Percentiles rank a stretch among this genome's conserved stretches.
These are phyloP conservation scores for Megamerina dolium DNA, from an alignment of 2,888 invertebrate genomes.

Conservation along the genomic window DNA sequence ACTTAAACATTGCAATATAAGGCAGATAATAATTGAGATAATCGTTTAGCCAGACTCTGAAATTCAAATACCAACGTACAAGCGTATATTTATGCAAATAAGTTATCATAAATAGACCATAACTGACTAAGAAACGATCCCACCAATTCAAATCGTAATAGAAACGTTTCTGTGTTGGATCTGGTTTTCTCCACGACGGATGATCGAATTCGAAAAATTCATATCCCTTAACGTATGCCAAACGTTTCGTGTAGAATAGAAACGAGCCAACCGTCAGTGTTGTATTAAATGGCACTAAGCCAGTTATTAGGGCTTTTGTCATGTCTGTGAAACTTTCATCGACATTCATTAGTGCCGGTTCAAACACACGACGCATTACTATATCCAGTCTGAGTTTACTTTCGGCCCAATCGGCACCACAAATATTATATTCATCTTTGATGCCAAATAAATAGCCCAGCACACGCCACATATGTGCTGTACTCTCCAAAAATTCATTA, in stretches of 20 bases:
- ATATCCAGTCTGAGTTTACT: conserved; percentile 53
- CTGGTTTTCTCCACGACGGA: conserved; percentile 23
- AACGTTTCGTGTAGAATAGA: conserved; percentile 53
- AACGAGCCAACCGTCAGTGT: conserved; percentile 56
- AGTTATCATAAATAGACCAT: conserved; percentile 38
- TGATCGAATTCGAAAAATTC: conserved; percentile 48
- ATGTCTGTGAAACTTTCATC: conserved; percentile 61
- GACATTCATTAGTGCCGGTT: conserved; percentile 57
- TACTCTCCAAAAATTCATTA: conserved; percentile 63
- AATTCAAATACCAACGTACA: conserved; percentile 59
- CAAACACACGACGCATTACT: conserved; percentile 57
- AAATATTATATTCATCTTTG: conserved; percentile 73
- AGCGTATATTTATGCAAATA: conserved; percentile 50
- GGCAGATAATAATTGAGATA: conserved; percentile 64
- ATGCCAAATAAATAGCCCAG: conserved; percentile 77
- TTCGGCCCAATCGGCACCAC: conserved; percentile 58
- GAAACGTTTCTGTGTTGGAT: conserved; percentile 46
- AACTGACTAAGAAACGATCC: conserved; percentile 45
- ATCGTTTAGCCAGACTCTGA: conserved; percentile 55
- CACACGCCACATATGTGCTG: conserved; percentile 78
- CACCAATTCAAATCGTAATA: conserved; percentile 50
- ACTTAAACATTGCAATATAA: conserved; percentile 61
- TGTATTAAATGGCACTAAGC: conserved; percentile 65
- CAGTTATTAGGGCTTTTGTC: conserved; percentile 59
- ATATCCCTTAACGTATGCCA: conserved; percentile 57